Evolutionary conservation across 2,797 vertebrate genomes (phyloP).

Genomic region (Halcyon chelicuti): DNA sequence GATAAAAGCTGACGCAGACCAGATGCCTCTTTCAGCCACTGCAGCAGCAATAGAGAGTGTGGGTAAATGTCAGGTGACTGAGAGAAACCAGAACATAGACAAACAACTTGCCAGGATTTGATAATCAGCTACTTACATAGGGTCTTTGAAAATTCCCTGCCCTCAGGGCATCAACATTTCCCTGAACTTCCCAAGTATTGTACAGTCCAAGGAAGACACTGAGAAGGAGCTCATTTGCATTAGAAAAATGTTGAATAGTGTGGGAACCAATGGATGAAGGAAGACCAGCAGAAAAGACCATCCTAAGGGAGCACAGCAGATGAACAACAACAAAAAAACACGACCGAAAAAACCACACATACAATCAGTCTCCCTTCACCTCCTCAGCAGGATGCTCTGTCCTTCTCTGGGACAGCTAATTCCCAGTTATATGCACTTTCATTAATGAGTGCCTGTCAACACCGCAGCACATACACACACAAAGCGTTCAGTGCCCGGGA

Average conservation of each 20-base stretch:
- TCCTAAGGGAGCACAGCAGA: neutral
- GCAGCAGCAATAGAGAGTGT: neutral
- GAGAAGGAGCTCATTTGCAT: slow-evolving; percentile 26
- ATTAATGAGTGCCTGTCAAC: neutral
- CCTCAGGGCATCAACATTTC: neutral
- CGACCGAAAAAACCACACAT: neutral
- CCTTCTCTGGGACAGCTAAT: neutral
- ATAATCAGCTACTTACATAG: neutral
- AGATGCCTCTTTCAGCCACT: neutral
- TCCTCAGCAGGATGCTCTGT: neutral
- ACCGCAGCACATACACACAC: neutral
- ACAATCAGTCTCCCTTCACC: neutral
- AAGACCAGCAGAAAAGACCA: neutral
- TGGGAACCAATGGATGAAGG: neutral
- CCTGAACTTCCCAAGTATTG: neutral
- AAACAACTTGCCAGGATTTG: neutral
- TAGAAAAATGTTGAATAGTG: neutral
- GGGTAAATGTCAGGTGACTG: slow-evolving; percentile 30
- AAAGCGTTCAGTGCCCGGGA: neutral
- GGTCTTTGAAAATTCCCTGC: neutral
- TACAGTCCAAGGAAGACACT: neutral
- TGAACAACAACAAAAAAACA: neutral
- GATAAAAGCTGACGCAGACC: slow-evolving; percentile 46
- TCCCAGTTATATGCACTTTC: neutral
- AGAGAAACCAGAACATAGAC: neutral